These are phyloP conservation scores for Branchinecta sandiegonensis DNA, from an alignment of 2,888 invertebrate genomes.

Conservation along the genomic window DNA sequence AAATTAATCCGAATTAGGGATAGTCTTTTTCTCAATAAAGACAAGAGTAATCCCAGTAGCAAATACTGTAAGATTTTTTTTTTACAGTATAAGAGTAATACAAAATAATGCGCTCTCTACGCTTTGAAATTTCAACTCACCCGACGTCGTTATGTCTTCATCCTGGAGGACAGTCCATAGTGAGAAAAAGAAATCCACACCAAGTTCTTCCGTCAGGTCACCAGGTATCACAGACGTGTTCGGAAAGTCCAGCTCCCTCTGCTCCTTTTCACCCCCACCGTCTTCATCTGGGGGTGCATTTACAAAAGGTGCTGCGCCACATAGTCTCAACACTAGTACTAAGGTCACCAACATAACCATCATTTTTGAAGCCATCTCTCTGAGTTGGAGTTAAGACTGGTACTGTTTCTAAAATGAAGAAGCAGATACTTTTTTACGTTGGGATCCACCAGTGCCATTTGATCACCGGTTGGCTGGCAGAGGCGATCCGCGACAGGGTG, in stretches of 20 bases:
- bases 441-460: no score
- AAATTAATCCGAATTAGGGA: no score
- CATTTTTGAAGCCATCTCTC: not conserved
- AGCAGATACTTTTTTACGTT: not conserved
- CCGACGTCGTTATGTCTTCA: constrained; percentile 25
- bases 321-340: not conserved
- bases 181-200: constrained; percentile 41
- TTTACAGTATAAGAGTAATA: no score
- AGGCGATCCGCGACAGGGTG: no score
- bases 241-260: constrained; percentile 31
- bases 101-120: not conserved
- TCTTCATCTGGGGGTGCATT: not conserved
- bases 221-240: constrained; percentile 40
- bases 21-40: no score
- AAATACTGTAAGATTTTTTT: no score
- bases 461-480: no score
- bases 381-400: constrained; percentile 1
- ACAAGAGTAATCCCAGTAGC: no score
- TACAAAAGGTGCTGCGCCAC: not conserved
- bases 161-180: constrained; percentile 42
- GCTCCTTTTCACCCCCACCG: not conserved
- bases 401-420: not conserved
- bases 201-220: constrained; percentile 38
- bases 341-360: not conserved
- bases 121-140: constrained; percentile 18